Base-by-base conservation (phyloP, 2,797 vertebrate genomes). In the Orestias chungarensis region DNA sequence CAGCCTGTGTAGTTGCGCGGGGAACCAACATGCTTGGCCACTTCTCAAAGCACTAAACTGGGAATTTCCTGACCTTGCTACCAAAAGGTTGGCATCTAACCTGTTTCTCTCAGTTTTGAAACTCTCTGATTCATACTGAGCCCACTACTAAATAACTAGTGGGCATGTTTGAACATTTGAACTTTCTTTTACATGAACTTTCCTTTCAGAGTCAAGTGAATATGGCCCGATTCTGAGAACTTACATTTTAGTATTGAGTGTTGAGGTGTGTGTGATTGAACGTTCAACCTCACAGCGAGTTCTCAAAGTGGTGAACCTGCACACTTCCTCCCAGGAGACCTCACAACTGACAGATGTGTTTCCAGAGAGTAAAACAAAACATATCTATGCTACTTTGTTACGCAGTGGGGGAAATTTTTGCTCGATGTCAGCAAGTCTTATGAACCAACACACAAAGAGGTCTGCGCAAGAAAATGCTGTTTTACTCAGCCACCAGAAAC, bases 81-180 rank as follows among this genome's bases (percentile, higher is more conserved):
- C 55, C 43, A 62, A 50, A 68, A 49, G 52, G 38, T 49, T 69
- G 75, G 66, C 70, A 82, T 25, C 54, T 20, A 29, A 70, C 40
- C 40, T 47, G 6, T 5, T 74, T 65, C 46, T 71, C 8, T 50
- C 18, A 57, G 29, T 44, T 81, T 29, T 79, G n/a, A 82, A 85
- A 82, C 55, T 40, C 18, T 11, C 3, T 79, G 76, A 90, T 68
- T 91, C 74, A 88, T 86, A 75, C 65, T 33, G 40, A 25, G 66
- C 23, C 35, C 12, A 18, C n/a, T 35, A 80, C 38, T 70, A 61
- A 81, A 78, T 80, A 70, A 78, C 38, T 70, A 74, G 75, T 80
- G 79, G 87, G 86, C 61, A 82, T 29, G 14, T 43, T 18, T 93
- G 90, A 94, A 90, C 90, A 76, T 90, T 89, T 93, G 88, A 94